A percentile compares a stretch with the other conserved stretches of the same genome.
Evolutionary conservation across 1,140 invertebrate species (phyloP).

Genomic region (Cataglyphis hispanica): DNA sequence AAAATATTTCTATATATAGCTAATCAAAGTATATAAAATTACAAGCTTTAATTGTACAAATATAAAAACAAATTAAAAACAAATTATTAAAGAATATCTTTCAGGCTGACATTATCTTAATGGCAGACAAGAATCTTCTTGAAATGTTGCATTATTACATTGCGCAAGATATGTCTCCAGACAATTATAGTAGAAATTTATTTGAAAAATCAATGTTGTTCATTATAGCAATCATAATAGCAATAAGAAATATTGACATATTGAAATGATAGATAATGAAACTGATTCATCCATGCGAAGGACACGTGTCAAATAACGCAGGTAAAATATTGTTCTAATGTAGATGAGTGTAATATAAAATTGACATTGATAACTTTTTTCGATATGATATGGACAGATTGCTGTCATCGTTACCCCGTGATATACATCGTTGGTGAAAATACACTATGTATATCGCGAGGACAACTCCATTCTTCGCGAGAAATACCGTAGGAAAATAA

Average conservation of each 20-base stretch:
- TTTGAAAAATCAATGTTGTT: neutral
- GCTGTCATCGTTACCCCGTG: neutral
- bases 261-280: neutral
- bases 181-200: neutral
- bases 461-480: neutral
- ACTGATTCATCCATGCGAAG: neutral
- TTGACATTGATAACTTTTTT: constrained; percentile 1
- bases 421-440: no score
- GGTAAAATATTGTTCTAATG: neutral
- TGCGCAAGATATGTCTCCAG: constrained; percentile 29
- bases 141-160: constrained; percentile 28
- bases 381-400: neutral
- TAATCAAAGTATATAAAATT: constrained; percentile 7
- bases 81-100: constrained; percentile 24
- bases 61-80: neutral
- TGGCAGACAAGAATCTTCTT: constrained; percentile 21
- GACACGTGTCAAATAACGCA: constrained; percentile 9
- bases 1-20: neutral
- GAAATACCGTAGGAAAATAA: neutral
- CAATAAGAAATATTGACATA: neutral
- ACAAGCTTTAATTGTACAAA: neutral
- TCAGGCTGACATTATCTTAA: constrained; percentile 1
- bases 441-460: neutral
- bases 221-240: neutral
- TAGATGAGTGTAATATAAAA: neutral